Conservation (phyloP, 1,140 invertebrate genomes). For the Megalonaias nervosa region DNA sequence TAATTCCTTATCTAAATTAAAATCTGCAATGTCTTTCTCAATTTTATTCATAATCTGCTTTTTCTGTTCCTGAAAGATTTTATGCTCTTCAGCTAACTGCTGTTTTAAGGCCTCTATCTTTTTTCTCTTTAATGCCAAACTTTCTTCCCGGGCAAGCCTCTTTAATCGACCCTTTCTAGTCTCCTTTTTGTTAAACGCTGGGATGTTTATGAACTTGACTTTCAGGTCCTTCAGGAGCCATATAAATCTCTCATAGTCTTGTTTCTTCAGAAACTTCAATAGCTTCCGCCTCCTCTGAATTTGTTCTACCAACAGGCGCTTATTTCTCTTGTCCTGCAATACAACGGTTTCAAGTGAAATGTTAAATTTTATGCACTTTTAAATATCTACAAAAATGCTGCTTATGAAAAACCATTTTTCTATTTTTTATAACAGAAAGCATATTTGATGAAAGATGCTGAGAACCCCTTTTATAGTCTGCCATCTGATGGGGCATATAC, state of each 20-base stretch:
- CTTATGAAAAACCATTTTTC: too few relatives aligned
- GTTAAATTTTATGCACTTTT: not conserved
- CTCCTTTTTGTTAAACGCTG: slow-evolving; percentile 7
- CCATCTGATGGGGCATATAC: too few relatives aligned
- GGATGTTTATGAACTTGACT: slow-evolving; percentile 78
- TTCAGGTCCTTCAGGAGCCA: slow-evolving; percentile 88
- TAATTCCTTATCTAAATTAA: slow-evolving; percentile 72
- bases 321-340: slow-evolving; percentile 74
- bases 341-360: slow-evolving; percentile 52
- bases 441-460: too few relatives aligned
- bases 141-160: slow-evolving; percentile 78
- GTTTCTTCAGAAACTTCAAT: slow-evolving; percentile 78
- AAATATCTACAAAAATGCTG: too few relatives aligned
- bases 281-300: slow-evolving; percentile 84
- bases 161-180: slow-evolving; percentile 75
- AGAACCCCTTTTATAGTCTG: too few relatives aligned
- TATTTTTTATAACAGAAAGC: too few relatives aligned
- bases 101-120: slow-evolving; percentile 78
- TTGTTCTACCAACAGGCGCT: slow-evolving; percentile 78
- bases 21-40: slow-evolving; percentile 79
- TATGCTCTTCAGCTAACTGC: slow-evolving; percentile 79
- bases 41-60: slow-evolving; percentile 78
- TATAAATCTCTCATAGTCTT: slow-evolving; percentile 88
- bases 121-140: slow-evolving; percentile 78
- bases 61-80: slow-evolving; percentile 78